Evolutionary conservation across 2,113 vertebrate genomes (phyloP).

Genomic region (Sebastes fasciatus): DNA sequence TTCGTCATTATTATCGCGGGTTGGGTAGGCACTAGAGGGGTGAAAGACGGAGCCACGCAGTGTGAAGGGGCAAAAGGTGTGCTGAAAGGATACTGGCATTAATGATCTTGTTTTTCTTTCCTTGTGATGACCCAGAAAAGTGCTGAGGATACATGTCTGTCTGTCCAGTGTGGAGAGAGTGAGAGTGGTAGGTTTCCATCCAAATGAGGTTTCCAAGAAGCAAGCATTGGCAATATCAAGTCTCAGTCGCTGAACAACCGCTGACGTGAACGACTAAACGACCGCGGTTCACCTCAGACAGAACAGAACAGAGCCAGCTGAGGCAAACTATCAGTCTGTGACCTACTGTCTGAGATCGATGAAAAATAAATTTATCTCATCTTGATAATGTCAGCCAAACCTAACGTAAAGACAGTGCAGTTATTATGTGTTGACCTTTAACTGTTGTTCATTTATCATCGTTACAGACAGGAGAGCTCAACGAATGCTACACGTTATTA

Average conservation of each 20-base stretch:
- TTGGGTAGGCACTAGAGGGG: slow-evolving; percentile 84
- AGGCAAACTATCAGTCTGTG: slow-evolving; percentile 42
- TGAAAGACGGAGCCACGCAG: slow-evolving; percentile 69
- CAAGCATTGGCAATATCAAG: slow-evolving; percentile 35
- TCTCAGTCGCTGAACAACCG: slow-evolving; percentile 22
- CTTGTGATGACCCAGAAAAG: slow-evolving; percentile 46
- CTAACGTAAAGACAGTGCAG: slow-evolving; percentile 60
- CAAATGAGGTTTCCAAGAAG: slow-evolving; percentile 32
- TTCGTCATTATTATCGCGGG: slow-evolving; percentile 92
- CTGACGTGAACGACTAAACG: slow-evolving; percentile 21
- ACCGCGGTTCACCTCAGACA: slow-evolving; percentile 25
- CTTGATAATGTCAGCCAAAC: slow-evolving; percentile 71
- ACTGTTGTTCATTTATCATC: slow-evolving; percentile 69
- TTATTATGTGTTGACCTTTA: slow-evolving; percentile 79
- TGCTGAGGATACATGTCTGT: slow-evolving; percentile 41
- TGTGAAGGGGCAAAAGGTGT: slow-evolving; percentile 34
- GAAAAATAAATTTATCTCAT: slow-evolving; percentile 62
- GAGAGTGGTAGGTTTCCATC: slow-evolving; percentile 33
- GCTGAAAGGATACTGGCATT: not conserved
- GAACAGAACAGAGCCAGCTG: not conserved
- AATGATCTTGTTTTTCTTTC: slow-evolving; percentile 7
- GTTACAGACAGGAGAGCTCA: slow-evolving; percentile 31
- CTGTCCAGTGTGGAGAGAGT: slow-evolving; percentile 17
- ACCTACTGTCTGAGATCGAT: slow-evolving; percentile 68
- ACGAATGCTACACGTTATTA: not conserved